Evolutionary conservation across 2,888 invertebrate species (phyloP).

Genomic region (Mimumesa dahlbomi): DNA sequence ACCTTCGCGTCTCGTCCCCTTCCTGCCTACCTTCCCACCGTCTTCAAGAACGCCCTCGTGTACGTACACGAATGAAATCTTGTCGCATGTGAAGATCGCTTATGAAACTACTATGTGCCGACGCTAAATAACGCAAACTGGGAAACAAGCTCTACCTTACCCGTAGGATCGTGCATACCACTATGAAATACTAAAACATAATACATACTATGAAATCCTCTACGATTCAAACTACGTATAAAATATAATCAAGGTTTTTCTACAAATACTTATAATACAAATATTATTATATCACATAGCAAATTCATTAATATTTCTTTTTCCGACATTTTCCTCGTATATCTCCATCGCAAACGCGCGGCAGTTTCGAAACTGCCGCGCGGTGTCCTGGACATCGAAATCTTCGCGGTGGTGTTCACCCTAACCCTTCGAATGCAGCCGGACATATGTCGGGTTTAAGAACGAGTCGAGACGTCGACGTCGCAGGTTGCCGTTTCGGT

Average conservation of each 20-base stretch:
- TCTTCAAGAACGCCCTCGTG: slow-evolving; percentile 23
- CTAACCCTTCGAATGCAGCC: too few relatives aligned
- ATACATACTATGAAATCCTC: too few relatives aligned
- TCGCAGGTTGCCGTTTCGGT: slow-evolving; percentile 12
- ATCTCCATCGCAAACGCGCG: too few relatives aligned
- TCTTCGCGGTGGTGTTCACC: too few relatives aligned
- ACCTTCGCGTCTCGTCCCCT: slow-evolving; percentile 34
- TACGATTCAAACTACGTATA: too few relatives aligned
- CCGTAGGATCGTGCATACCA: too few relatives aligned
- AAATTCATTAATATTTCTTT: too few relatives aligned
- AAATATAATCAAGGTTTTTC: too few relatives aligned
- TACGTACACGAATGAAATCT: slow-evolving; percentile 23
- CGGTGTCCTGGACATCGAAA: too few relatives aligned
- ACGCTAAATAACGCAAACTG: slow-evolving; percentile 27
- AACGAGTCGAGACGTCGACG: slow-evolving; percentile 19
- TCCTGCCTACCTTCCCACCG: slow-evolving; percentile 3
- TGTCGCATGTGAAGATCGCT: slow-evolving; percentile 15
- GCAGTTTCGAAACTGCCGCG: not conserved
- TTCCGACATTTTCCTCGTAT: too few relatives aligned
- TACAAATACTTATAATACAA: too few relatives aligned
- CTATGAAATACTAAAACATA: not conserved
- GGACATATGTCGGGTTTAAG: not conserved
- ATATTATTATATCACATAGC: too few relatives aligned
- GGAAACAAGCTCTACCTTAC: slow-evolving; percentile 9
- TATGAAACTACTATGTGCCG: slow-evolving; percentile 29